A percentile compares a stretch with the other conserved stretches of the same genome.
phyloP scores from a whole-genome alignment of 2,888 invertebrate species.

The Petrolisthes cinctipes region DNA sequence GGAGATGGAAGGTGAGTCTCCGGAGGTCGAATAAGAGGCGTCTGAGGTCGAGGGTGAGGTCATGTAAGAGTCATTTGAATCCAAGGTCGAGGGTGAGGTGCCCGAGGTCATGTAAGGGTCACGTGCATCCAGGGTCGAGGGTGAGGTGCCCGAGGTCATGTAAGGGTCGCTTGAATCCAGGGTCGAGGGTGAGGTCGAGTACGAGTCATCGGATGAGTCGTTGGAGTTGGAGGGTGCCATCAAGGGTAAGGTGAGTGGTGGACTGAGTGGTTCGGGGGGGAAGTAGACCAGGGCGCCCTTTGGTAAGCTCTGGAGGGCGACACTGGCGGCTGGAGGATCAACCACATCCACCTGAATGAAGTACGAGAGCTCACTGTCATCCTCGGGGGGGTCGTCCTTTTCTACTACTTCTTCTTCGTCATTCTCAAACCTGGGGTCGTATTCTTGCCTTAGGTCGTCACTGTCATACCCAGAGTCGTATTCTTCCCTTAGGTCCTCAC shows the following conservation, averaged over 20 bases:
- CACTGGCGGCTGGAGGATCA: neutral
- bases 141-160: too few relatives aligned
- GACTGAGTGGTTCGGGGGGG: neutral
- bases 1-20: neutral
- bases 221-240: neutral
- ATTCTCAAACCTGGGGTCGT: neutral
- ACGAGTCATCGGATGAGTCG: too few relatives aligned
- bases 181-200: neutral
- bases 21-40: too few relatives aligned
- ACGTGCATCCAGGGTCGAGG: too few relatives aligned
- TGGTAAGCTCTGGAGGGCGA: neutral
- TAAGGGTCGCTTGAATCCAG: neutral
- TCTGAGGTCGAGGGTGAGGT: neutral
- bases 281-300: neutral
- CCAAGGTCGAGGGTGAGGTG: too few relatives aligned
- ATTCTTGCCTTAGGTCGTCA: too few relatives aligned
- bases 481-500: too few relatives aligned
- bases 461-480: too few relatives aligned
- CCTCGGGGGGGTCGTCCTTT: neutral
- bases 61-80: too few relatives aligned
- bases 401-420: neutral
- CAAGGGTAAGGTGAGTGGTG: neutral
- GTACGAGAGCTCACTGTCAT: constrained; percentile 7
- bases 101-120: too few relatives aligned
- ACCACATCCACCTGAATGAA: neutral